phyloP scores from a whole-genome alignment of 2,888 invertebrate species.

The Zeuzera pyrina region DNA sequence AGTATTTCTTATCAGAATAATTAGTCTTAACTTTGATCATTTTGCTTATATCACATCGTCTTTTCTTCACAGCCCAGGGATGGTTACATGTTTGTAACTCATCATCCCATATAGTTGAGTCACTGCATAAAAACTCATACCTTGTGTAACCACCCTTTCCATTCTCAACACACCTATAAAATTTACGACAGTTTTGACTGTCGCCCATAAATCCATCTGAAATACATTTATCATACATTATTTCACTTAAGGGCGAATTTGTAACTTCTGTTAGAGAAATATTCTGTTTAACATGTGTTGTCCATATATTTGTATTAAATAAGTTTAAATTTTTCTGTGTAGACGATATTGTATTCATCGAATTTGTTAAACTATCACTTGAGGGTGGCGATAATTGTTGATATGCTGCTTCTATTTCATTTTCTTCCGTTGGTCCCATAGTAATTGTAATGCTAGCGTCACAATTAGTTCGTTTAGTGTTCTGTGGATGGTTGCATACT shows the following conservation, averaged over 20 bases:
- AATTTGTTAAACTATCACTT: slow-evolving; percentile 15
- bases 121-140: slow-evolving; percentile 82
- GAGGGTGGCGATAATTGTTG: slow-evolving; percentile 49
- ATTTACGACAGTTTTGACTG: slow-evolving; percentile 80
- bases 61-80: slow-evolving; percentile 72
- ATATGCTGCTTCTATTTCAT: slow-evolving; percentile 49
- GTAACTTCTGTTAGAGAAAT: neutral
- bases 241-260: neutral
- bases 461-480: slow-evolving; percentile 80
- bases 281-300: no score
- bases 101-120: slow-evolving; percentile 86
- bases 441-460: slow-evolving; percentile 24
- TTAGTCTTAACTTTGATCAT: slow-evolving; percentile 8
- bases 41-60: slow-evolving; percentile 40
- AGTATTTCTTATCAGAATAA: slow-evolving; percentile 5
- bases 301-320: no score
- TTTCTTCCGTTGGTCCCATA: slow-evolving; percentile 36
- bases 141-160: slow-evolving; percentile 75
- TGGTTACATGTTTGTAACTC: slow-evolving; percentile 81
- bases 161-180: slow-evolving; percentile 83
- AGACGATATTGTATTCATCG: neutral
- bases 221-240: slow-evolving; percentile 69
- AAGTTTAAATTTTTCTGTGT: no score
- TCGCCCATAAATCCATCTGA: slow-evolving; percentile 83
- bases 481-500: slow-evolving; percentile 80